Conservation (phyloP, 64 coral and sea anemone genomes). For the Acropora tenuis region DNA sequence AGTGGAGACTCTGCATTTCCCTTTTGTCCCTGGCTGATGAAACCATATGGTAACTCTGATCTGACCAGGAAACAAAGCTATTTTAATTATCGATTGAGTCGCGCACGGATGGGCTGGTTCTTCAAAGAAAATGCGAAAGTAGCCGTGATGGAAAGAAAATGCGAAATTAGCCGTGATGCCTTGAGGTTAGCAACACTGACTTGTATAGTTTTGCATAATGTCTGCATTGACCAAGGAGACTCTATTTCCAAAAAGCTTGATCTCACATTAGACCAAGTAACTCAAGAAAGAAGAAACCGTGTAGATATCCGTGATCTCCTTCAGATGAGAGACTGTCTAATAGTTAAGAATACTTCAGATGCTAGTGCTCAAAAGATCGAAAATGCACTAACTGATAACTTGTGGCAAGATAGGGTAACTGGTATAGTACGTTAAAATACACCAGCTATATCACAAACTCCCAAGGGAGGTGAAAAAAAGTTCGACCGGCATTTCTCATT, state of each 20-base stretch:
- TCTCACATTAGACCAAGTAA: not conserved
- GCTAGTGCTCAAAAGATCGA: not conserved
- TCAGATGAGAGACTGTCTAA: not conserved
- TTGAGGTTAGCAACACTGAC: not conserved
- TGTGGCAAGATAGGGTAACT: not conserved
- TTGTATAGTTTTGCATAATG: not conserved
- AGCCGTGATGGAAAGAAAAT: not conserved
- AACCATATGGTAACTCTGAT: conserved; percentile 40
- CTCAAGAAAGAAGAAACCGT: not conserved
- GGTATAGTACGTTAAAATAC: not conserved
- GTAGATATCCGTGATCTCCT: not conserved
- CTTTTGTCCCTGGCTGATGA: conserved; percentile 39
- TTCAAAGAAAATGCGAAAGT: not conserved
- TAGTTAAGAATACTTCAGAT: not conserved
- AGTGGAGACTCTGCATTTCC: conserved; percentile 53
- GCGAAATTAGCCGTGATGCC: not conserved
- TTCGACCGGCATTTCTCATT: not conserved
- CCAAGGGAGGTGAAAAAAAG: no score
- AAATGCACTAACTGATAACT: not conserved
- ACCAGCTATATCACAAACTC: not conserved
- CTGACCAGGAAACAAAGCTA: conserved; percentile 39
- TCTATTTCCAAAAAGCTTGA: not conserved
- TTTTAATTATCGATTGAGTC: conserved; percentile 52
- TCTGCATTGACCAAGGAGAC: not conserved
- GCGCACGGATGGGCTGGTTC: not conserved